Base-by-base conservation (phyloP, 1,140 invertebrate species). In the Zaprionus lachaisei region DNA sequence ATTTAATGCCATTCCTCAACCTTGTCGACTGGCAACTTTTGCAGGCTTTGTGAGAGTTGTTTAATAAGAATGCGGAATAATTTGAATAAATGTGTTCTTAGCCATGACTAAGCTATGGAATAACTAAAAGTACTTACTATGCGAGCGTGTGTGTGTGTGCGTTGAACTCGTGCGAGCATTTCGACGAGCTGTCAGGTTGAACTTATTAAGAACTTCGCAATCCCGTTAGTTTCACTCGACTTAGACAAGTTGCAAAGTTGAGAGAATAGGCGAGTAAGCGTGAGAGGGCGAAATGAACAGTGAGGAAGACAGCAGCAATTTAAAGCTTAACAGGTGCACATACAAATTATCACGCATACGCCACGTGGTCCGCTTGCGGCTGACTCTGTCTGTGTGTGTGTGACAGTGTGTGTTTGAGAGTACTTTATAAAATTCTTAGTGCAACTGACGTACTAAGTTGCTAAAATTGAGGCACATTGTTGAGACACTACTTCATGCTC, bases 31-130 rank as follows among this genome's bases (percentile, higher is more conserved):
- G 6, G 41, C 41, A 51, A 51, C 20, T 51, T 51, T 51, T 20
- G 41, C 47, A 12, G 20, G 47, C 47, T 51, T 24, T 51, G 47
- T 51, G 20, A 1, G 47, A 14, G 47, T 24, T 51, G 11, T 24
- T 51, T 20, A 22, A 51, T 64, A 64, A 64, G 62, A 31, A 64
- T 38, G 47, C 22, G 31, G 28, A 24, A 65, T 26, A 65, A 65
- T 65, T 55, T 65, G 51, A 65, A 65, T 65, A 65, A 65, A 55
- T 65, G 55, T 55, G 62, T 65, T 20, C 62, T 54, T 37, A 64
- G 47, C 49, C 7, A 4, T 12, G 47, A 51, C 47, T 51, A 24
- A 24, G 47, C 47, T 24, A 51, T 51, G 20, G 20, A 51, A 51
- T 51, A 51, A n/a, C n/a, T 12, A 14, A 14, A 24, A 51, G 47